phyloP scores from a whole-genome alignment of 2,888 invertebrate species.

The Diabrotica balteata region DNA sequence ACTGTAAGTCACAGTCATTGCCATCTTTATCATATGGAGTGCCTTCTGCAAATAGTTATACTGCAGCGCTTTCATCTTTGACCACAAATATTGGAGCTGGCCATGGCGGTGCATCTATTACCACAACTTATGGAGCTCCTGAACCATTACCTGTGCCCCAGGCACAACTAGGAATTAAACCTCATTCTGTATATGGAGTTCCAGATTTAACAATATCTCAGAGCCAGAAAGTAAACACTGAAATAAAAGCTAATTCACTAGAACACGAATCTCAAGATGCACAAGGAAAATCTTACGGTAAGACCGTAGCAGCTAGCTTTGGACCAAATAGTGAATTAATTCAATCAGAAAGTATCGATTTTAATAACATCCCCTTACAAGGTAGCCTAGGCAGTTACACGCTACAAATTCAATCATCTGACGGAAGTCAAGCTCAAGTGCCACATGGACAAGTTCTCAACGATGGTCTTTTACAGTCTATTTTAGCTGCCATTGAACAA shows the following conservation, averaged over 20 bases:
- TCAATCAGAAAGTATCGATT: slow-evolving; percentile 56
- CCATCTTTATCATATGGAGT: slow-evolving; percentile 55
- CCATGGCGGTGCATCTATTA: slow-evolving; percentile 45
- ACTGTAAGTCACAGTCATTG: slow-evolving; percentile 55
- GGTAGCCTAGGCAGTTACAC: slow-evolving; percentile 73
- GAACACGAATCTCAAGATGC: slow-evolving; percentile 39
- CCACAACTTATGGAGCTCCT: slow-evolving; percentile 45
- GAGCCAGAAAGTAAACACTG: slow-evolving; percentile 49
- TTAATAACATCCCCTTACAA: slow-evolving; percentile 63
- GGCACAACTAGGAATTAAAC: slow-evolving; percentile 43
- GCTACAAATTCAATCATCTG: slow-evolving; percentile 78
- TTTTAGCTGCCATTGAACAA: slow-evolving; percentile 82
- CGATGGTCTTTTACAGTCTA: slow-evolving; percentile 80
- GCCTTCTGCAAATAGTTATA: slow-evolving; percentile 64
- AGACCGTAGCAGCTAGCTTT: slow-evolving; percentile 54
- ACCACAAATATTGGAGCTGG: slow-evolving; percentile 62
- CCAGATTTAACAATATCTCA: slow-evolving; percentile 49
- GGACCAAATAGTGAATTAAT: slow-evolving; percentile 55
- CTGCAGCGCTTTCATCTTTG: slow-evolving; percentile 64
- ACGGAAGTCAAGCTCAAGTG: slow-evolving; percentile 63
- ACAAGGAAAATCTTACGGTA: slow-evolving; percentile 52
- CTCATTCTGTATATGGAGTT: slow-evolving; percentile 51
- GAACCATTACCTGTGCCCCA: slow-evolving; percentile 33
- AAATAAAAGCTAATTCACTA: slow-evolving; percentile 42
- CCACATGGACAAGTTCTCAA: slow-evolving; percentile 81